Evolutionary conservation across 2,113 vertebrate genomes (phyloP).

Genomic region (Cercocebus atys): DNA sequence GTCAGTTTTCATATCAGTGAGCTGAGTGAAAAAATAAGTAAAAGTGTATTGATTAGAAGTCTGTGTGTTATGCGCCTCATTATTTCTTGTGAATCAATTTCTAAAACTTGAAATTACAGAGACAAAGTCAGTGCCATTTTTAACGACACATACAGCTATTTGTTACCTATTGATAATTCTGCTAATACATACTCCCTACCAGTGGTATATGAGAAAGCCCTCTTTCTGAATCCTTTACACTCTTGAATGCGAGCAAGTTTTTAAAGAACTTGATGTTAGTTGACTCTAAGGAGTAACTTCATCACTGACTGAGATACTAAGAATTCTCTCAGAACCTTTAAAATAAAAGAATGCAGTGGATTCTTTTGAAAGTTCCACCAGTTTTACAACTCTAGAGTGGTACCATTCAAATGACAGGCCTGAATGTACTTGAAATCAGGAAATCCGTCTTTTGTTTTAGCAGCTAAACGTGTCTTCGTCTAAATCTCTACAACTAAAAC

Average conservation of each 20-base stretch:
- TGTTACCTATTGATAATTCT: not conserved
- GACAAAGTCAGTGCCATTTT: not conserved
- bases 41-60: not conserved
- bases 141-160: not conserved
- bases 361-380: not conserved
- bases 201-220: not conserved
- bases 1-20: not conserved
- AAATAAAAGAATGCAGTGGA: not conserved
- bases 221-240: not conserved
- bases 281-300: not conserved
- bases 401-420: too few relatives aligned
- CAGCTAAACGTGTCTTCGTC: not conserved
- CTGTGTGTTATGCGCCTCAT: not conserved
- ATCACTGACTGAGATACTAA: not conserved
- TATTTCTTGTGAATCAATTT: not conserved
- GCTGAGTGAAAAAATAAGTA: not conserved
- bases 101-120: not conserved
- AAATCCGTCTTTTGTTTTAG: not conserved
- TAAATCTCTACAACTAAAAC: not conserved
- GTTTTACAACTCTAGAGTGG: not conserved
- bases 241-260: not conserved
- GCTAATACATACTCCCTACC: not conserved
- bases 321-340: not conserved
- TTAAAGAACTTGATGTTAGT: not conserved
- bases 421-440: not conserved